Conservation (phyloP, 2,888 invertebrate genomes). For the Gastracanthus pulcherrimus region DNA sequence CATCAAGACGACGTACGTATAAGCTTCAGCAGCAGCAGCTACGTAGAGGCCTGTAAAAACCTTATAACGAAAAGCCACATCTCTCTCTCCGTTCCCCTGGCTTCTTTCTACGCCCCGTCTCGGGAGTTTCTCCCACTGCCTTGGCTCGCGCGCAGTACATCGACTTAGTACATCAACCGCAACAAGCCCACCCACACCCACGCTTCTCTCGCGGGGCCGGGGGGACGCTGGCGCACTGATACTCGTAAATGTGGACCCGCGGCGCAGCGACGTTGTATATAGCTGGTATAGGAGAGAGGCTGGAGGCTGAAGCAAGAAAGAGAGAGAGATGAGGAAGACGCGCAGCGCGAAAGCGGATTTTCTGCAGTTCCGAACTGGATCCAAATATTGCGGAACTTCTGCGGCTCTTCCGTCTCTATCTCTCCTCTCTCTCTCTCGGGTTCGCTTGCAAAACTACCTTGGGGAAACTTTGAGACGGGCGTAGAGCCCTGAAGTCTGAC, state of each 20-base stretch:
- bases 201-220: no score
- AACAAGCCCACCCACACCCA: slow-evolving; percentile 21
- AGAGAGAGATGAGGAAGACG: slow-evolving; percentile 1
- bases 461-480: slow-evolving; percentile 38
- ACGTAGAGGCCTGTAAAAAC: not conserved
- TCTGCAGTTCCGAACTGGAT: slow-evolving; percentile 54
- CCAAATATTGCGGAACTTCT: slow-evolving; percentile 58
- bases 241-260: slow-evolving; percentile 43
- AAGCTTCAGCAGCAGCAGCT: not conserved
- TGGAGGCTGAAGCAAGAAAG: no score
- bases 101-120: slow-evolving; percentile 5
- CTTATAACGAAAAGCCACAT: not conserved
- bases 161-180: slow-evolving; percentile 46
- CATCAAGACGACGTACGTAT: no score
- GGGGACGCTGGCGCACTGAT: slow-evolving; percentile 19
- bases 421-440: not conserved
- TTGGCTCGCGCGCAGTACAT: slow-evolving; percentile 24
- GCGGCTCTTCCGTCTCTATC: slow-evolving; percentile 18
- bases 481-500: no score
- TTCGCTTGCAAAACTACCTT: slow-evolving; percentile 44
- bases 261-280: not conserved
- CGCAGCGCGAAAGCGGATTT: slow-evolving; percentile 49
- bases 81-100: slow-evolving; percentile 3
- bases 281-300: no score
- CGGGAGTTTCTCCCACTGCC: slow-evolving; percentile 32